Evolutionary conservation across 2,113 vertebrate species (phyloP), one percentile per base, ranked within the genome.

Genomic region (Glaucomys volans): DNA sequence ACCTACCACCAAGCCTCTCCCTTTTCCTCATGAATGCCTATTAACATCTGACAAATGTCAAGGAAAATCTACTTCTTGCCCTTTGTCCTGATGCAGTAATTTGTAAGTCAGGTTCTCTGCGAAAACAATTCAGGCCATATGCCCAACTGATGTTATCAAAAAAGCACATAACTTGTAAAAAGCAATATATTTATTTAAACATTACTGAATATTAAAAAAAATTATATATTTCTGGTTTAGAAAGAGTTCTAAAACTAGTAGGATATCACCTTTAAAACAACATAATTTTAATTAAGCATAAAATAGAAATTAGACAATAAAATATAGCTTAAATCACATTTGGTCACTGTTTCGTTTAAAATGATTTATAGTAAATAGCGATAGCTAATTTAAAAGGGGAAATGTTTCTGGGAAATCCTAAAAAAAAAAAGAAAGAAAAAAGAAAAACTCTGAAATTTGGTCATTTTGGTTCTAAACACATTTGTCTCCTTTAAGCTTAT

Each of bases 381-480:
- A 77, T 79, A 93, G 14, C 35, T 81, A 94, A 92, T 85, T 64
- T 52, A 95, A 90, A 95, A 85, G 71, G 32, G 32, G 95, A 92
- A 74, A 6, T 35, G 37, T 79, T 95, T 91, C 72, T 92, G 35
- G n/a, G 26, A 96, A 96, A 90, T 59, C n/a, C 62, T 90, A 69
- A 74, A 77, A 95, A 75, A 76, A 76, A 5, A 30, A 82, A 59
- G 75, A 50, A 26, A 67, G 54, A 16, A 4, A 75, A 83, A 71
- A 52, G 44, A 66, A 42, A 66, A 62, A 62, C 8, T 2, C 79
- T 32, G 20, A 79, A 97, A 92, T 71, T 26, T 17, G 13, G n/a
- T n/a, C 88, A 95, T 87, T 87, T 96, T 22, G n/a, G 84, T 95
- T 93, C 83, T 94, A 93, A 93, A 94, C 69, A 94, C 87, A 87